phyloP scores from a whole-genome alignment of 1,140 invertebrate species.

The Trachymyrmex septentrionalis region DNA sequence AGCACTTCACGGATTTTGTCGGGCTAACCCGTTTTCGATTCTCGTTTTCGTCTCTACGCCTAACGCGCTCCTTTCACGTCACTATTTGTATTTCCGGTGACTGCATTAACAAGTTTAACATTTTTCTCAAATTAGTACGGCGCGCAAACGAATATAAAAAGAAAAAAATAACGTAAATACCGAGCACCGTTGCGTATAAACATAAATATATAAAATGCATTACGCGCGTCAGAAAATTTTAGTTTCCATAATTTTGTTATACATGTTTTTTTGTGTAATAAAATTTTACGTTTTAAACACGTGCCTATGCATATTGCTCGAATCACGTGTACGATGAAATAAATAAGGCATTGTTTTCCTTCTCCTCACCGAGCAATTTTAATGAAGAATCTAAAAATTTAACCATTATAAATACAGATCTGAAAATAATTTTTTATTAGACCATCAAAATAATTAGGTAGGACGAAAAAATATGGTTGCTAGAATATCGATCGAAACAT shows the following conservation, averaged over 20 bases:
- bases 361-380: no score
- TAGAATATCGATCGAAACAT: no score
- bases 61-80: neutral
- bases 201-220: slow-evolving; percentile 25
- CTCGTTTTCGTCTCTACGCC: slow-evolving; percentile 16
- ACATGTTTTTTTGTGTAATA: neutral
- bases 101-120: slow-evolving; percentile 49
- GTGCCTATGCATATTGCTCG: neutral
- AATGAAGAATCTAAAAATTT: no score
- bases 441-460: no score
- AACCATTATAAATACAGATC: no score
- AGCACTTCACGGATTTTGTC: slow-evolving; percentile 65
- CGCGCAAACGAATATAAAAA: neutral
- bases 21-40: slow-evolving; percentile 53
- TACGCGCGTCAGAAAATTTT: slow-evolving; percentile 11
- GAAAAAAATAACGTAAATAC: neutral
- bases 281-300: neutral
- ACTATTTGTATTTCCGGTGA: slow-evolving; percentile 14
- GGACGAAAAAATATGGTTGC: no score
- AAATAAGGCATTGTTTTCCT: neutral
- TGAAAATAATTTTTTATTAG: no score
- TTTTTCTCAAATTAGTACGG: slow-evolving; percentile 39
- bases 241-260: slow-evolving; percentile 13
- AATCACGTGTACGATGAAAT: neutral
- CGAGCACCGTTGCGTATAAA: slow-evolving; percentile 1